Evolutionary conservation across 2,113 vertebrate genomes (phyloP), one percentile per base, ranked within the genome.

Genomic region (Syngnathus typhle): DNA sequence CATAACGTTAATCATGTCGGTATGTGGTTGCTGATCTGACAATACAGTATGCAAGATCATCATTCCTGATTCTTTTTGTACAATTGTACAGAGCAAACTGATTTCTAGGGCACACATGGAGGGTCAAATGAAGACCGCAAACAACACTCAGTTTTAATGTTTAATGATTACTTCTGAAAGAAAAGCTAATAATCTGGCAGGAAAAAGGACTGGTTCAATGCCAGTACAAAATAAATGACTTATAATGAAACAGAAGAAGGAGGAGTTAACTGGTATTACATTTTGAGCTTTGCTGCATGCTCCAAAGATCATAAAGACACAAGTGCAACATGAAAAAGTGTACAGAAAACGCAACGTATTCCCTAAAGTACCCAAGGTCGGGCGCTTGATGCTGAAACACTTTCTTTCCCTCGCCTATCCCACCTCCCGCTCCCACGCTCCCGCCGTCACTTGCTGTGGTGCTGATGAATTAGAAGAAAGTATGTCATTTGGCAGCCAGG

Each of bases 401-500:
- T 75, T 75, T 84, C 75, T 68, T 78, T 82, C 74, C 71, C 75
- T 77, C 75, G 75, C 80, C 75, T 32, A 72, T 77, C 79, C 73
- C 79, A 74, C 74, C 74, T 64, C 79, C 76, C 64, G 64, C 78
- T 86, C 84, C 82, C 68, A 78, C 74, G 65, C 82, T 83, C 80
- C 71, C 79, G 67, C 72, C 81, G 63, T 76, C 19, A 43, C 82
- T 77, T 63, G 56, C 79, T 70, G 58, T 39, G 74, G 78, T 69
- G 75, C 74, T 60, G 72, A 73, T 83, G 84, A 88, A 86, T 85
- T 80, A 80, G 77, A 82, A 84, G 79, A 85, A 89, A 89, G 78
- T 87, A 67, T 89, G 88, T 89, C 88, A 90, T 80, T 73, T 79
- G 76, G 84, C 77, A 82, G 75, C 81, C 77, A 70, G 68, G 68